phyloP scores from a whole-genome alignment of 2,888 invertebrate genomes.

The Plusia festucae region DNA sequence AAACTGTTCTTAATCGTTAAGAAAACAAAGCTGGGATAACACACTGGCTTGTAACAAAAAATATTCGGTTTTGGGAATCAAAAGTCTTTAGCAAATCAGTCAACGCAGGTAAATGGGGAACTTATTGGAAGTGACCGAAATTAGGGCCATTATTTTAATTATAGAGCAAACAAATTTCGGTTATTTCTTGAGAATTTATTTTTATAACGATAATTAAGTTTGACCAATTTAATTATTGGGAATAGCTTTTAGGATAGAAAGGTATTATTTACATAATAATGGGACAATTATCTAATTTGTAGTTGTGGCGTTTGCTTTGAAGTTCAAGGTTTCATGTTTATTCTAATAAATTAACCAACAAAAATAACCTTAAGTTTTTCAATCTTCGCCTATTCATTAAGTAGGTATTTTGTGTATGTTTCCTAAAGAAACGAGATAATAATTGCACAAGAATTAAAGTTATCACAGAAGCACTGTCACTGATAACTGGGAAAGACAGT shows the following conservation, averaged over 20 bases:
- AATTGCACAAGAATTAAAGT: conserved; percentile 7
- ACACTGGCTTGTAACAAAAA: conserved; percentile 52
- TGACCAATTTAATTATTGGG: conserved; percentile 40
- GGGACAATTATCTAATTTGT: conserved; percentile 18
- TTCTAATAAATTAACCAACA: background rate
- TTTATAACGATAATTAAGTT: conserved; percentile 39
- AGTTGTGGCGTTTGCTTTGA: background rate
- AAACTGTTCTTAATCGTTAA: conserved; percentile 77
- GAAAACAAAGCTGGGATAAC: conserved; percentile 70
- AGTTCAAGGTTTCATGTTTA: background rate
- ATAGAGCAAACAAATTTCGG: conserved; percentile 78
- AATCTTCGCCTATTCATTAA: background rate
- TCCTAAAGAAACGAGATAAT: background rate
- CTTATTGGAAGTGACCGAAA: conserved; percentile 79
- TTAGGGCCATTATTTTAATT: conserved; percentile 86
- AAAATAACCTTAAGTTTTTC: background rate
- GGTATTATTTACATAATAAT: conserved; percentile 11
- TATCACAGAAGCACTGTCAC: conserved; percentile 22
- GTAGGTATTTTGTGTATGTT: background rate
- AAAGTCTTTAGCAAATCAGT: conserved; percentile 80
- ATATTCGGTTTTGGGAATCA: conserved; percentile 58
- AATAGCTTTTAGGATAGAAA: conserved; percentile 24
- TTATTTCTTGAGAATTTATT: conserved; percentile 66
- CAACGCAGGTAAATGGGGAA: conserved; percentile 76
- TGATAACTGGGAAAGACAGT: conserved; percentile 47